Base-by-base conservation (phyloP, 2,888 invertebrate species). In the Drosophila merina region DNA sequence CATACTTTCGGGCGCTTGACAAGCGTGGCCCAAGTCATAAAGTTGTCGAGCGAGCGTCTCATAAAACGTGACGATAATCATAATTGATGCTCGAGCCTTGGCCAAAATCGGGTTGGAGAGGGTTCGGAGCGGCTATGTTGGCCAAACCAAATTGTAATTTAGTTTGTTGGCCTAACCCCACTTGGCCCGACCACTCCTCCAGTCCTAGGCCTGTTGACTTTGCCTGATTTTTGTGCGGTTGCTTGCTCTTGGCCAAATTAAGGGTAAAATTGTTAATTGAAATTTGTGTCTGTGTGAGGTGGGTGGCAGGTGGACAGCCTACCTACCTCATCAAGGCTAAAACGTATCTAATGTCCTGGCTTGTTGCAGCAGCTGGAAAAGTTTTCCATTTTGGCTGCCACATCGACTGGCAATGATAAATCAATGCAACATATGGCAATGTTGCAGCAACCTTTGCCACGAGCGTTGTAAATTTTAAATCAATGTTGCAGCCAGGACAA, bases 21-120 rank as follows among this genome's bases (percentile, higher is more conserved):
- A 69, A 67, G 73, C 77, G 56, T 73, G 74, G 79, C 76, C 69
- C 69, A 64, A 79, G 82, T 89, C 90, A 90, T 90, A 91, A 91
- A 90, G 84, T 90, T 91, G 89, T 78, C 83, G 86, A 83, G 86
- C 87, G 86, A 89, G 90, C 89, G 90, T 90, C 91, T 90, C 90
- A 91, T 91, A 91, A 91, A 91, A 91, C 91, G 91, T 91, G 91
- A 91, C 90, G 89, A 91, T 91, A 91, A 91, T 91, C 91, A 89
- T 91, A 91, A 91, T 90, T 91, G 91, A 91, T 91, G 91, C 83
- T 74, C 79, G 75, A 26, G 49, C 20, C 31, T 44, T 26, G 54
- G 12, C 8, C 33, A 47, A 45, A 50, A 10, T 36, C 31, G 12
- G 5, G 8, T 7, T 33, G 14, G 10, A 6, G 14, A 3, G 14